Evolutionary conservation across 1,140 invertebrate species (phyloP).

Genomic region (Hesperophylax magnus): DNA sequence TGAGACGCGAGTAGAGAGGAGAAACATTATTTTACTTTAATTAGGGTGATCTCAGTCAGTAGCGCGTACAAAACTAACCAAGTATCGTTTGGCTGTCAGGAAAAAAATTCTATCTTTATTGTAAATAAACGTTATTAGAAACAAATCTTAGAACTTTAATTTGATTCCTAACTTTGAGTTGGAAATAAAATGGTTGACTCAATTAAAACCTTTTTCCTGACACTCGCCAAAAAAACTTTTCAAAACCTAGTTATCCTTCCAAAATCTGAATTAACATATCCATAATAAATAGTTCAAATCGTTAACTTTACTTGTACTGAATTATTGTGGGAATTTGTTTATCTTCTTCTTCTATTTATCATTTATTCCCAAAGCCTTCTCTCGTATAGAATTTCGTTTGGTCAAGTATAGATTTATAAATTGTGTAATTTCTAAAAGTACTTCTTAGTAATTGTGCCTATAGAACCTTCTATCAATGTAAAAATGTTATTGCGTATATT

Average conservation of each 20-base stretch:
- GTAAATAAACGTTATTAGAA: neutral
- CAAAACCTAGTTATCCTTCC: neutral
- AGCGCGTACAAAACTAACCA: neutral
- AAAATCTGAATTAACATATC: slow-evolving; percentile 35
- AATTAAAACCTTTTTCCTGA: too few relatives aligned
- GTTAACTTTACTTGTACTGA: neutral
- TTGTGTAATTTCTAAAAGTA: slow-evolving; percentile 36
- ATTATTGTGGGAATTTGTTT: neutral
- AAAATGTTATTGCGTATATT: slow-evolving; percentile 42
- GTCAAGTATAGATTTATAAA: slow-evolving; percentile 22
- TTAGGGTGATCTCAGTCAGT: slow-evolving; percentile 22
- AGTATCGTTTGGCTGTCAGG: neutral
- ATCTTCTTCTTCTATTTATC: neutral
- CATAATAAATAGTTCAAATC: slow-evolving; percentile 28
- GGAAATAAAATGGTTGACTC: too few relatives aligned
- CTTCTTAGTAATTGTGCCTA: slow-evolving; percentile 57
- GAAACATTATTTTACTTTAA: neutral
- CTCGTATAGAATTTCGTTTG: neutral
- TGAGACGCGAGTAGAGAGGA: neutral
- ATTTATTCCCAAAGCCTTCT: neutral
- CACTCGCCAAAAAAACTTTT: too few relatives aligned
- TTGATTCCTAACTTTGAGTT: neutral
- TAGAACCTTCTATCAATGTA: slow-evolving; percentile 53
- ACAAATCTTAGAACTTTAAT: neutral
- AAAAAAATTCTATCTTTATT: neutral